Evolutionary conservation across 2,113 vertebrate species (phyloP), one percentile per base, ranked within the genome.

Genomic region (Delphinapterus leucas): DNA sequence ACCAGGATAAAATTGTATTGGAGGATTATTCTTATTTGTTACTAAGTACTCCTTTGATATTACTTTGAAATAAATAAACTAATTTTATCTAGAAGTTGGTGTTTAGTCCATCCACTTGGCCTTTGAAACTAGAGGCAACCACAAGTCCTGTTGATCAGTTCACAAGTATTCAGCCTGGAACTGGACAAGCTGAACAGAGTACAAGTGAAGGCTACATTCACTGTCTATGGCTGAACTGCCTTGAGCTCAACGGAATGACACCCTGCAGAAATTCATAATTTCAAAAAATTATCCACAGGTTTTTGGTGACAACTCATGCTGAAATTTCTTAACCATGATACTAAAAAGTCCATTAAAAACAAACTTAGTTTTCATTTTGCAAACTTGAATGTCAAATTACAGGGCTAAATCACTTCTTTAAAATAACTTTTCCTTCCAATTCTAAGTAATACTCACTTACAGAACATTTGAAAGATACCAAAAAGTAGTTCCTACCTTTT

Each of bases 351-450:
- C 61, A 31, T 63, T 60, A 80, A 60, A 86, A 23, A 77, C 21
- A 89, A 60, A 49, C 5, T 65, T 18, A 71, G 38, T 74, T 91
- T 93, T 93, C 74, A 82, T 31, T 87, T 67, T 96, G 13, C 33
- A 71, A 90, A 94, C 25, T 5, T 38, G 11, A 65, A 94, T n/a
- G 49, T 23, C n/a, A 89, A 87, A 28, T 87, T 82, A 93, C 5
- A 67, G 73, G 14, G 86, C 61, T 92, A 49, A 93, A 68, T 47
- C 61, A 21, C 33, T 90, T 83, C 12, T 89, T 95, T 77, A 93
- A 97, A 71, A 31, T 76, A 96, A 93, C 21, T 76, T 85, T 53
- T 95, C 58, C 71, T 80, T 93, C n/a, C 77, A 58, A 94, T 47
- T 90, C 21, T 74, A 65, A 83, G 25, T n/a, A 83, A 88, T 17